phyloP scores from a whole-genome alignment of 2,888 invertebrate genomes.

The Ethmia dodecea region DNA sequence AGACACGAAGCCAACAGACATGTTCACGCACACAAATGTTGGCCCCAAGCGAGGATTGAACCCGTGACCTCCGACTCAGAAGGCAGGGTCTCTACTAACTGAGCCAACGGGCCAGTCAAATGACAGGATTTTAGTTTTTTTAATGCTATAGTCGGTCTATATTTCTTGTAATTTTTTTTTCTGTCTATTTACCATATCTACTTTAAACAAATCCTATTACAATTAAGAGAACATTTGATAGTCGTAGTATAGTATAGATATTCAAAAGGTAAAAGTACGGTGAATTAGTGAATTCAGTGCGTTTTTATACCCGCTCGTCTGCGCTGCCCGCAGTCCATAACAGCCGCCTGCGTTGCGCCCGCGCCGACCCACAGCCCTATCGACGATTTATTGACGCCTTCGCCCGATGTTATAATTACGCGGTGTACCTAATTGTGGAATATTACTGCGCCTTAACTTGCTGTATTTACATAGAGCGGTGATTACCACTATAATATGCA shows the following conservation, averaged over 20 bases:
- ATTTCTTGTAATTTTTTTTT: no score
- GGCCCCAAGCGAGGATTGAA: no score
- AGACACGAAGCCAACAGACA: no score
- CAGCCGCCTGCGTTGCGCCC: constrained; percentile 27
- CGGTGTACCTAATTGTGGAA: constrained; percentile 24
- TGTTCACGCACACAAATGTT: no score
- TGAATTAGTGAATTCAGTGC: constrained; percentile 1
- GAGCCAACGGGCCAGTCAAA: no score
- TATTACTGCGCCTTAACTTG: constrained; percentile 18
- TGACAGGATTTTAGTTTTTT: no score
- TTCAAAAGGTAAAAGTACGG: not conserved
- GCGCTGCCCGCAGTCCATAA: constrained; percentile 18
- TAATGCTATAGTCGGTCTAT: no score
- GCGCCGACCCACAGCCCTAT: constrained; percentile 23
- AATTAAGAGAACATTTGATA: no score
- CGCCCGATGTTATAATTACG: constrained; percentile 30
- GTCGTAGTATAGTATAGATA: not conserved
- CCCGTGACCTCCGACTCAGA: no score
- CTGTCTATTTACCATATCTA: no score
- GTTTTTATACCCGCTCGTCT: constrained; percentile 17
- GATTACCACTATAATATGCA: constrained; percentile 2
- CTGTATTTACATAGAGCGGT: constrained; percentile 6
- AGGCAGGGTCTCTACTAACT: no score
- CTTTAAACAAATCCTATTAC: no score
- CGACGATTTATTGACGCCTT: constrained; percentile 38